Conservation (phyloP, 1,140 invertebrate genomes). For the Drosophila punjabiensis region DNA sequence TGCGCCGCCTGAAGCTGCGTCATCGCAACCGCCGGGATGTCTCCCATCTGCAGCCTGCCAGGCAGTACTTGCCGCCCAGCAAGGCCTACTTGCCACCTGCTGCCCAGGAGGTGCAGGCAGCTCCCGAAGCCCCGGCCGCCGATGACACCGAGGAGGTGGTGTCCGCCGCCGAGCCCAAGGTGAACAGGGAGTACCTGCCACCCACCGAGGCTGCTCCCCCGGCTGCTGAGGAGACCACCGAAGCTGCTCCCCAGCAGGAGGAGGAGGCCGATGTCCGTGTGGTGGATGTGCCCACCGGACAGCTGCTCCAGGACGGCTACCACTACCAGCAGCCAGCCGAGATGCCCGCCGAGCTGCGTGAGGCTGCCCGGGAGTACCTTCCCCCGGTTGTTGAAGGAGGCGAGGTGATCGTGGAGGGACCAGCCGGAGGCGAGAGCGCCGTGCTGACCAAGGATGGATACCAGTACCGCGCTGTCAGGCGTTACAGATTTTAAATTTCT, state of each 20-base stretch:
- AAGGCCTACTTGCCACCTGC: conserved; percentile 72
- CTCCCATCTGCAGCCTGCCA: conserved; percentile 56
- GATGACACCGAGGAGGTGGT: conserved; percentile 72
- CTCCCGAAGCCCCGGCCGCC: conserved; percentile 26
- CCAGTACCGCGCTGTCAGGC: conserved; percentile 75
- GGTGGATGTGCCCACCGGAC: conserved; percentile 63
- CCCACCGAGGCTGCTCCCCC: conserved; percentile 50
- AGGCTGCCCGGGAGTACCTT: conserved; percentile 65
- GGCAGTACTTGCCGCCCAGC: conserved; percentile 65
- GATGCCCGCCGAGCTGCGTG: conserved; percentile 57
- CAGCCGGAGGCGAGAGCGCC: conserved; percentile 61
- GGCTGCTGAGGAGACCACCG: conserved; percentile 52
- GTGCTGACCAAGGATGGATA: conserved; percentile 75
- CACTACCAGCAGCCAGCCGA: conserved; percentile 73
- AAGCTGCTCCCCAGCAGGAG: conserved; percentile 38
- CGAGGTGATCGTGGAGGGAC: conserved; percentile 63
- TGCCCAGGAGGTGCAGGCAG: conserved; percentile 40
- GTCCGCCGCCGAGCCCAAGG: conserved; percentile 61
- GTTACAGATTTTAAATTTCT: conserved; percentile 68
- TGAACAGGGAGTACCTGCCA: conserved; percentile 72
- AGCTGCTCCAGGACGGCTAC: conserved; percentile 69
- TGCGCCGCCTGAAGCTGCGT: conserved; percentile 71
- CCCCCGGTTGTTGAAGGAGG: conserved; percentile 47
- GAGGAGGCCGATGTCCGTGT: conserved; percentile 48
- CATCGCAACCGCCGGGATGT: conserved; percentile 77